Evolutionary conservation across 2,797 vertebrate genomes (phyloP).

Genomic region (Poecilia velifera): DNA sequence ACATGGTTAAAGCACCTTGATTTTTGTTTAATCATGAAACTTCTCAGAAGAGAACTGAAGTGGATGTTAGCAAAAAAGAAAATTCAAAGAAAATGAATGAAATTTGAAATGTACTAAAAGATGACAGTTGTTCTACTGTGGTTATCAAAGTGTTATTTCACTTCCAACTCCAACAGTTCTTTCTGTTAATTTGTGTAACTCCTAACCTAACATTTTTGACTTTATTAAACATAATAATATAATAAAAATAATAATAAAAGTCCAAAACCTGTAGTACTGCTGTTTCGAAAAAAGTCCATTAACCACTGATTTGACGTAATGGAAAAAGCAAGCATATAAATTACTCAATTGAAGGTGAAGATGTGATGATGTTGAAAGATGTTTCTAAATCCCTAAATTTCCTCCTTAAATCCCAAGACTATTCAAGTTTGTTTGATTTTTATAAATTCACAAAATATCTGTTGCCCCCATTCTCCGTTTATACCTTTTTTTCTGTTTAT

Average conservation of each 20-base stretch:
- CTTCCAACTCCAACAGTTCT: not conserved
- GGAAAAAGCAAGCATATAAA: not conserved
- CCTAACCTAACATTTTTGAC: not conserved
- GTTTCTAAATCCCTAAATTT: not conserved
- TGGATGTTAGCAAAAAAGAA: not conserved
- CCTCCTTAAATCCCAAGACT: not conserved
- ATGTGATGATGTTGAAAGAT: not conserved
- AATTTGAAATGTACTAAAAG: no score
- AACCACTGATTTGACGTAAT: not conserved
- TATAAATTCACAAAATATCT: conserved; percentile 38
- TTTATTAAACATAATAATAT: not conserved
- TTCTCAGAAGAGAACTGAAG: not conserved
- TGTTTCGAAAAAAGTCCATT: not conserved
- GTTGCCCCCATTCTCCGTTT: conserved; percentile 32
- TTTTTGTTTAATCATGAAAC: not conserved
- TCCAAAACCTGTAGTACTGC: no score
- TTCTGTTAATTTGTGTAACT: not conserved
- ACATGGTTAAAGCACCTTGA: not conserved
- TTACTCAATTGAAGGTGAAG: not conserved
- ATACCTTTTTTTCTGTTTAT: conserved; percentile 20
- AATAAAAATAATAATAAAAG: no score
- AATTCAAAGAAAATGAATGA: not conserved
- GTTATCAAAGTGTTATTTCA: not conserved
- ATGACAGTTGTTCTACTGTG: not conserved
- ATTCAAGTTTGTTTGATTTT: not conserved